A percentile compares a stretch with the other conserved stretches of the same genome.
Conservation (phyloP, 2,797 vertebrate genomes). For the Intellagama lesueurii region DNA sequence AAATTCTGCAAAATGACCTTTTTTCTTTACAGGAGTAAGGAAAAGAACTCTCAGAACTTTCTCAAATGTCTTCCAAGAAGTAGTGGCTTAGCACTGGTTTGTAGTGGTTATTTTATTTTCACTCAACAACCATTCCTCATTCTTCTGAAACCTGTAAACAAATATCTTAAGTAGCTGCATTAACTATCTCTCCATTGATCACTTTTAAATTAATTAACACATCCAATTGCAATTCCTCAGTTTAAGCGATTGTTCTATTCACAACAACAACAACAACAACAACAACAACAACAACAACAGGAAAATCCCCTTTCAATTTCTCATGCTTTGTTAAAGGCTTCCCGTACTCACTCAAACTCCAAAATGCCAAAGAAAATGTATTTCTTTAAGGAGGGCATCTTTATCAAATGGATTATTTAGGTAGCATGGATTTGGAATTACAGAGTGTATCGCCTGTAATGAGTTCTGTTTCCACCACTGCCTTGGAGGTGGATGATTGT, state of each 20-base stretch:
- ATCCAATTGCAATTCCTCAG: neutral
- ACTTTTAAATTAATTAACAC: conserved; percentile 13
- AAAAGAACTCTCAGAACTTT: too few relatives aligned
- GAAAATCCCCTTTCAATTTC: neutral
- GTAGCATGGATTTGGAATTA: neutral
- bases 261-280: neutral
- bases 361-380: neutral
- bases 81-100: neutral
- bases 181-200: neutral
- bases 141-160: neutral
- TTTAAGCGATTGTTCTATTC: neutral
- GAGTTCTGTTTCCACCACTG: neutral
- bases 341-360: neutral
- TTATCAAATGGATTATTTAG: neutral
- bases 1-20: too few relatives aligned
- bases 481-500: neutral
- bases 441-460: neutral
- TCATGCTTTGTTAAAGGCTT: neutral
- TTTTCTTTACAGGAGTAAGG: too few relatives aligned
- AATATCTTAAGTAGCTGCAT: neutral
- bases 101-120: neutral
- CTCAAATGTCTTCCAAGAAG: neutral
- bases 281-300: neutral
- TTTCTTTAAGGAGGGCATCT: neutral
- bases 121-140: neutral